Percentiles rank a stretch among this genome's conserved stretches.
Evolutionary conservation across 2,113 vertebrate species (phyloP).

Genomic region (Rhodinocichla rosea): DNA sequence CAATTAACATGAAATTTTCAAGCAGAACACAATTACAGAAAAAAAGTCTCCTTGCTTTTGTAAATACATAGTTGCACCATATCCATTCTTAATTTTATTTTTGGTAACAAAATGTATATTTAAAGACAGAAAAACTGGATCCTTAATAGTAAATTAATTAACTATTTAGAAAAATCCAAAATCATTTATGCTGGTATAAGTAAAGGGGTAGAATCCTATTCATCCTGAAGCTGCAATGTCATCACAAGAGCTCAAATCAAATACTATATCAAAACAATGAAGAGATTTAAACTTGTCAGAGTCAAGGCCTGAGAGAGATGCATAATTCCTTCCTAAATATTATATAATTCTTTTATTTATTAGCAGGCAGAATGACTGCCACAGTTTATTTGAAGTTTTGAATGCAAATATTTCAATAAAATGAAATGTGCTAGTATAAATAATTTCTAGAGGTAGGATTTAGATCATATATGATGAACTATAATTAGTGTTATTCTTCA

Average conservation of each 20-base stretch:
- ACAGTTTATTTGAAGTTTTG: background rate
- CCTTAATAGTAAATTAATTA: background rate
- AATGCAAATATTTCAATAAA: background rate
- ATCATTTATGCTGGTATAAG: background rate
- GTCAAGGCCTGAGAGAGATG: background rate
- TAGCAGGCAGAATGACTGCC: background rate
- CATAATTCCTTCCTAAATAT: background rate
- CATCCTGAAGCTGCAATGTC: background rate
- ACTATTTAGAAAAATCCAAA: background rate
- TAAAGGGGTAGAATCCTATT: background rate
- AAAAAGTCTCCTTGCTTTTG: background rate
- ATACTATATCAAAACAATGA: background rate
- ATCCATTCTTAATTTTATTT: background rate
- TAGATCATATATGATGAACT: background rate
- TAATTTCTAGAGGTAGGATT: background rate
- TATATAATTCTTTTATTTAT: background rate
- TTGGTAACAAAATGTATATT: background rate
- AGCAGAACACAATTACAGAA: background rate
- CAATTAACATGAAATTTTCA: background rate
- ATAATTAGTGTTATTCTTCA: background rate
- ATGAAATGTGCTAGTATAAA: background rate
- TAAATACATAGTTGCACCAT: background rate
- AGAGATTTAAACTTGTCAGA: background rate
- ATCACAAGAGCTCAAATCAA: background rate
- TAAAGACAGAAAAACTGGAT: background rate